Percentiles rank a stretch among this genome's conserved stretches.
Evolutionary conservation across 2,113 vertebrate genomes (phyloP).

Genomic region (Balaeniceps rex): DNA sequence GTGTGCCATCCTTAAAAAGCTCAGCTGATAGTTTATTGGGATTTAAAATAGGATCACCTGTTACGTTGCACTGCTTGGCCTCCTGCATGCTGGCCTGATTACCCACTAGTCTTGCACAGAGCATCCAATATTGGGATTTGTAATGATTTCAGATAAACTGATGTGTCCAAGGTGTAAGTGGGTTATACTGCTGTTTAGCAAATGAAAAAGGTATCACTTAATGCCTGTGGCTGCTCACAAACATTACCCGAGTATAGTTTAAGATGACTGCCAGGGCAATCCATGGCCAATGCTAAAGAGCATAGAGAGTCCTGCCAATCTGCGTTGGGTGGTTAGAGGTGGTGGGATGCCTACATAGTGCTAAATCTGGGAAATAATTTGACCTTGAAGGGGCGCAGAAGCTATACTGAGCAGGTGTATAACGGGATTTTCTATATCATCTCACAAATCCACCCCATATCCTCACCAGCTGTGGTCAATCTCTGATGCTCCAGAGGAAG

Average conservation of each 20-base stretch:
- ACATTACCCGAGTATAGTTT: not conserved
- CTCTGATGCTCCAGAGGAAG: not conserved
- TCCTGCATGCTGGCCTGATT: not conserved
- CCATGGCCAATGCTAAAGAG: not conserved
- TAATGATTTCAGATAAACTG: not conserved
- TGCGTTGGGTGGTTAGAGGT: not conserved
- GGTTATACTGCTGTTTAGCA: not conserved
- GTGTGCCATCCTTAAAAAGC: not conserved
- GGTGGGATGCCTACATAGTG: rapidly evolving
- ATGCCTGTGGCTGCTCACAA: not conserved
- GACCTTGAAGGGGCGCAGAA: not conserved
- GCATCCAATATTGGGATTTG: not conserved
- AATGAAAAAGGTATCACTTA: not conserved
- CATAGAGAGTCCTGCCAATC: not conserved
- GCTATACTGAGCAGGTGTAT: not conserved
- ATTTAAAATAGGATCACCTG: not conserved
- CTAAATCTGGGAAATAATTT: not conserved
- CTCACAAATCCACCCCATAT: not conserved
- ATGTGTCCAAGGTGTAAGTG: not conserved
- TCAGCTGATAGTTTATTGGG: not conserved
- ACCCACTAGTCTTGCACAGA: not conserved
- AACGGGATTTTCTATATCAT: not conserved
- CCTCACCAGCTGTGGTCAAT: not conserved
- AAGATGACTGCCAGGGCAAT: not conserved
- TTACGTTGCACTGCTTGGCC: not conserved